Base-by-base conservation (phyloP, 2,797 vertebrate genomes). In the Corythornis leucogaster region DNA sequence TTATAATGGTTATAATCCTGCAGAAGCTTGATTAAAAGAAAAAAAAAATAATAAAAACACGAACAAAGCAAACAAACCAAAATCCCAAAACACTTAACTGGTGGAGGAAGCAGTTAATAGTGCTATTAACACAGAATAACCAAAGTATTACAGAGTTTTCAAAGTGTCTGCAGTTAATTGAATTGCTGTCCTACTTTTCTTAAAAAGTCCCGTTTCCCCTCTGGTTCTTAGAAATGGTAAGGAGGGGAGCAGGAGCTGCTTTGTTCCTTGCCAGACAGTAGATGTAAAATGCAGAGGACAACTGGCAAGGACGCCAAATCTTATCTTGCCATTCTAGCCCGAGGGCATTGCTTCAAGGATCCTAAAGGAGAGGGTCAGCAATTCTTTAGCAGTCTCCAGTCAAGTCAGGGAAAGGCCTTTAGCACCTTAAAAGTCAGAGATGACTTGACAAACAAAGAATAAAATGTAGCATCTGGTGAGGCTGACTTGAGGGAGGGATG, bases 71-170 rank as follows among this genome's bases (percentile, higher is more conserved):
- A 40, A 40, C 38, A 40, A 40, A 40, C 38, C 38, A 40, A 51
- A 64, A 46, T 33, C 9, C 16, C 9, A 5, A 13, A 78, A 53
- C 10, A 58, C 19, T 63, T 51, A 78, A 62, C 8, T 67, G 70
- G 42, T 67, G 42, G 90, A 94, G 33, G 63, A 85, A 87, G 57
- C 59, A 89, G 70, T 80, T 87, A 79, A 89, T 85, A 53, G 35
- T 71, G 48, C 66, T 87, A 17, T 45, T 89, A 71, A 31, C 35
- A 48, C 15, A 79, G 53, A 84, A 43, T 90, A 76, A 90, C 62
- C 25, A n/a, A 90, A 78, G 42, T 68, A 42, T 63, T 76, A n/a
- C 14, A 50, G 57, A 59, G 11, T 50, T 91, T 86, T 93, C 15
- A 50, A 78, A 77, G 30, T 73, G 30, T 68, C 70, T 86, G 64